Conservation (phyloP, 1,140 invertebrate species). For the Drosophila saltans region DNA sequence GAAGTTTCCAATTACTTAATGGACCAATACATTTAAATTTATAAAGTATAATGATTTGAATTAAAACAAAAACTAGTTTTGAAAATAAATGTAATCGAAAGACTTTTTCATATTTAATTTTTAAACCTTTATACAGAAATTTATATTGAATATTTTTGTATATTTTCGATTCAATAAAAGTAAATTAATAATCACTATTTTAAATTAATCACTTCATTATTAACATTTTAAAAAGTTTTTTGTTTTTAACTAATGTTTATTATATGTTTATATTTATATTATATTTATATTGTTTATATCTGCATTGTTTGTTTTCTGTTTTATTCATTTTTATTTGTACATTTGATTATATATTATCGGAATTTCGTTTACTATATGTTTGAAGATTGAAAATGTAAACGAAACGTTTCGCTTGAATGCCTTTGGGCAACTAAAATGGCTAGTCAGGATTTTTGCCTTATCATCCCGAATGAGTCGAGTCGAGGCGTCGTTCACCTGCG, state of each 20-base stretch:
- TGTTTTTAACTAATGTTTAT: background rate
- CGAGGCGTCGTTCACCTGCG: constrained; percentile 65
- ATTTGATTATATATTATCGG: too few relatives aligned
- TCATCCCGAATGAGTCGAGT: constrained; percentile 20
- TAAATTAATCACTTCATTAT: background rate
- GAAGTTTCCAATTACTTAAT: too few relatives aligned
- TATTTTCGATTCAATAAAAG: background rate
- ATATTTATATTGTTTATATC: too few relatives aligned
- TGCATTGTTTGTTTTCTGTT: too few relatives aligned
- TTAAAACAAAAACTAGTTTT: too few relatives aligned
- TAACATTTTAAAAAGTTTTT: constrained; percentile 1
- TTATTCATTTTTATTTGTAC: too few relatives aligned
- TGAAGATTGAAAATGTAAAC: constrained; percentile 5
- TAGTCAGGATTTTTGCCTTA: constrained; percentile 26
- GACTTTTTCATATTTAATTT: background rate
- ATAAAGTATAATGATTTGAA: too few relatives aligned
- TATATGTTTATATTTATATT: too few relatives aligned
- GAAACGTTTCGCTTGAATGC: constrained; percentile 50
- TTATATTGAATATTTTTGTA: background rate
- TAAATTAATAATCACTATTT: background rate
- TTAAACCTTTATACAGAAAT: too few relatives aligned
- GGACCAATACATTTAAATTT: too few relatives aligned
- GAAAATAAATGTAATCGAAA: too few relatives aligned
- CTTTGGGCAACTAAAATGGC: constrained; percentile 59
- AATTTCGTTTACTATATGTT: background rate